Evolutionary conservation across 2,797 vertebrate species (phyloP), one percentile per base, ranked within the genome.

Genomic region (Halcyon chelicuti): DNA sequence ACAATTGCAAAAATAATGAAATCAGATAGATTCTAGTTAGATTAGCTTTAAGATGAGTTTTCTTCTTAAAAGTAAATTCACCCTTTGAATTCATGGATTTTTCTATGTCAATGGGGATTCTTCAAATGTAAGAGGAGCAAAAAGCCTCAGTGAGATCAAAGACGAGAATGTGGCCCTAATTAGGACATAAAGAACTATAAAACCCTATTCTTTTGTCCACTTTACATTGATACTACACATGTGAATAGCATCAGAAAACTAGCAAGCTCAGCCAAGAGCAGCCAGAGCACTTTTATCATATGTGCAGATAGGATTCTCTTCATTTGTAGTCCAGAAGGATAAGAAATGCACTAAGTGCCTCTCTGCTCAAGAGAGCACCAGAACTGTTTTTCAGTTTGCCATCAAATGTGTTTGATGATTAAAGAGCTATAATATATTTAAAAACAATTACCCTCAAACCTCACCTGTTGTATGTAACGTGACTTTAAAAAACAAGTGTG

Each of bases 121-220:
- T 95, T 94, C 88, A 94, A 96, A 94, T 84, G 57, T 88, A 90
- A 94, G 93, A 94, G 88, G 88, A 95, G 93, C 94, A 96, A 96
- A 96, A 97, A 95, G 79, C 90, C 82, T 94, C 77, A 78, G 91
- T 71, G 90, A 96, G 96, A 96, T 97, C 95, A 97, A 97, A 96
- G 95, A 91, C 5, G 4, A 96, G 95, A 95, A 96, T 94, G 96
- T 95, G 92, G 95, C 88, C 88, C 77, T 97, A 95, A 96, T 96
- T 96, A 96, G 94, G 93, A 93, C 76, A 95, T 95, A 97, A 96
- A 96, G 93, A 92, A 93, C 95, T 93, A 96, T 86, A 96, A 96
- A 95, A 46, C 44, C 73, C 86, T 54, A 84, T 90, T 90, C 95
- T 93, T 96, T 96, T 95, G 90, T 94, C 67, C 70, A 76, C 87